Base-by-base conservation (phyloP, 1,140 invertebrate species). In the Ylistrum balloti region DNA sequence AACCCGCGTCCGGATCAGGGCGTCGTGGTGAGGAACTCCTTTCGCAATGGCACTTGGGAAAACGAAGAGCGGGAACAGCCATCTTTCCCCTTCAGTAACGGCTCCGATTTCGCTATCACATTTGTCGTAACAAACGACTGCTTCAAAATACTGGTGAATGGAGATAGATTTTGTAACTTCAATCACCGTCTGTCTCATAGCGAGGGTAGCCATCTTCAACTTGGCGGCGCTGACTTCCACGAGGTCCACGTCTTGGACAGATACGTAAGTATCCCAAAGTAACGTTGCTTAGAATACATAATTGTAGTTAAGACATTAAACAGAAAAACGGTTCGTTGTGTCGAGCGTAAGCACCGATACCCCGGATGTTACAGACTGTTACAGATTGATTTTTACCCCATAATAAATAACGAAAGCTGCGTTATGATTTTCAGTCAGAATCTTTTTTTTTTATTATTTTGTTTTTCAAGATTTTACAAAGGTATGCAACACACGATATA, bases 141-240 rank as follows among this genome's bases (percentile, higher is more conserved):
- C 56, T 74, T 74, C 11, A 74, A 74, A 74, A 74, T 74, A n/a
- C 22, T 74, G 22, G 56, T 74, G 56, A 74, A 74, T n/a, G 56
- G 56, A 28, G 56, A 74, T 11, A 74, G 28, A 74, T 74, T 74
- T 17, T 74, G 56, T 74, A 28, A 28, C n/a, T 74, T 74, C n/a
- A 74, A 74, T 74, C 56, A 74, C 56, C 56, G 56, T 11, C 56
- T 74, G 13, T 74, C 56, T 74, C n/a, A n/a, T 17, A 11, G 56
- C n/a, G 56, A 74, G 0, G 56, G 56, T 3, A 74, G 22, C 11
- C 56, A 74, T n/a, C n/a, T 74, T 5, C 22, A 74, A n/a, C n/a
- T 74, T 0, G 56, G 56, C 56, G 56, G 56, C 0, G 56, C 56
- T n/a, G 56, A 74, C n/a, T 74, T 74, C 22, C 56, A 74, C 22